phyloP scores from a whole-genome alignment of 2,797 vertebrate species.

The Presbytis comata region DNA sequence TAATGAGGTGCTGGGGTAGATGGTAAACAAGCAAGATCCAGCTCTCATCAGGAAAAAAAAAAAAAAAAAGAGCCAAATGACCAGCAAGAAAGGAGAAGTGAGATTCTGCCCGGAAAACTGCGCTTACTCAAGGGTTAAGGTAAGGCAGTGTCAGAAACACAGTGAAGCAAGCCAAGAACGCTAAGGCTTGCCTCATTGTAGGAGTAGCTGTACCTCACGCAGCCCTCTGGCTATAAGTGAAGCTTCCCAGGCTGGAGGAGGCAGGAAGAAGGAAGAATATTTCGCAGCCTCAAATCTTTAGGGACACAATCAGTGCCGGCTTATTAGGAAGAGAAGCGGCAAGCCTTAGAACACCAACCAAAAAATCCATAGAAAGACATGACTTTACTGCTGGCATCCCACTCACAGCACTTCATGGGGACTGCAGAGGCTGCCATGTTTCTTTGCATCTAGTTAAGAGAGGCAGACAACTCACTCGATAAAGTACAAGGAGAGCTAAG shows the following conservation, averaged over 20 bases:
- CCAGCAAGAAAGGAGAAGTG: background rate
- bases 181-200: background rate
- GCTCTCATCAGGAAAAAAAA: fast-evolving
- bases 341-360: background rate
- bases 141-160: background rate
- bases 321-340: background rate
- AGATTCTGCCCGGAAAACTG: background rate
- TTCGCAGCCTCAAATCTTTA: background rate
- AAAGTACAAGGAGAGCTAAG: background rate
- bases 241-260: background rate
- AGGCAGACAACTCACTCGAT: background rate
- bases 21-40: background rate
- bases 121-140: background rate
- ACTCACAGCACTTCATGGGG: background rate
- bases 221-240: background rate
- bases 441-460: background rate
- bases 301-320: background rate
- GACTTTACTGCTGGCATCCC: background rate
- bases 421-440: background rate
- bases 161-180: background rate
- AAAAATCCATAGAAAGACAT: background rate
- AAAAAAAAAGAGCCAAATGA: background rate
- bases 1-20: background rate
- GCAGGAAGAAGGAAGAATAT: background rate
- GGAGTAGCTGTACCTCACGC: background rate